Base-by-base conservation (phyloP, 2,797 vertebrate genomes). In the Sebastes minor region DNA sequence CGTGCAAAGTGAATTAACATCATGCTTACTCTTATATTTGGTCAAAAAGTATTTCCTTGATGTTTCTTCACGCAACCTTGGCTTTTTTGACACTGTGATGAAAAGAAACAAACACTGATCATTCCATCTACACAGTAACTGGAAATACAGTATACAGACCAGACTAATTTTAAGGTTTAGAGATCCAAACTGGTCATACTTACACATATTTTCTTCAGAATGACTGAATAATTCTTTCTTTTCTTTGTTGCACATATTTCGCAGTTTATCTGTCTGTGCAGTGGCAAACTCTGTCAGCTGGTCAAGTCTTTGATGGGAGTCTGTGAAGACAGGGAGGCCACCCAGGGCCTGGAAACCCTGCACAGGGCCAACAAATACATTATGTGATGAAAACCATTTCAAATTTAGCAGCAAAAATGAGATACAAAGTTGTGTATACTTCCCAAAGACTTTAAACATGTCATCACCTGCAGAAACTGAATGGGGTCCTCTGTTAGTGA, bases 391-490 rank as follows among this genome's bases (percentile, higher is more conserved):
- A 53, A 32, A 22, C 1, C 22, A 38, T 35, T 57, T 33, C 35
- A 4, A 20, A 56, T 55, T 22, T 8, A 66, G 4, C 6, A 3
- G 8, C 8, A 59, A 27, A 71, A 64, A 23, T 22, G 1, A 23
- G 27, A 11, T 20, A 13, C 3, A 71, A 12, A 53, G 33, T 22
- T 0, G 3, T 3, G 3, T 8, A 13, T 20, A 59, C 6, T 16
- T 27, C 4, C 16, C 11, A 67, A 22, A 27, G 13, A 7, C 12
- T 22, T 0, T 2, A 42, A 63, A 33, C 14, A 32, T 46, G 52
- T 12, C 3, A 27, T 81, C 13, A 94, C 91, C 90, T 86, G 63
- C 16, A 94, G 32, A 63, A 92, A 92, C 46, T 85, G 74, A 55
- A 89, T 20, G 35, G 90, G 82, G 53, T 93, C 73, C 1, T 90